These are phyloP conservation scores for Acronicta alni DNA, from an alignment of 2,888 invertebrate species.

Conservation along the genomic window DNA sequence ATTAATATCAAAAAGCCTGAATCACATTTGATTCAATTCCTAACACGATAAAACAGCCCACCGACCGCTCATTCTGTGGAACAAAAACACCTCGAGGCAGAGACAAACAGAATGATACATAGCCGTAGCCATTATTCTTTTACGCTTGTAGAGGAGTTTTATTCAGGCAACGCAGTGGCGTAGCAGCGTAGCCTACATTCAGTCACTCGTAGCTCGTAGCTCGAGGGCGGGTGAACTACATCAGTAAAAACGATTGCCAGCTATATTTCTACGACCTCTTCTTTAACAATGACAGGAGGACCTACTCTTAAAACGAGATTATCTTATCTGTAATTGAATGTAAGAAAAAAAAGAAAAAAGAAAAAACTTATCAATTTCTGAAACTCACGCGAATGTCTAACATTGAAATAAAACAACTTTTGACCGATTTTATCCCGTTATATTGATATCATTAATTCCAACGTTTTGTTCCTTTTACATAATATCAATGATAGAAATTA, in stretches of 20 bases:
- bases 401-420: no score
- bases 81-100: constrained; percentile 19
- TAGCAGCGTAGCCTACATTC: constrained; percentile 43
- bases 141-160: constrained; percentile 18
- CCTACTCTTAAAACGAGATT: not conserved
- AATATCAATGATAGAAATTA: no score
- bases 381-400: no score
- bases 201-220: constrained; percentile 17
- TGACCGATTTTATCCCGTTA: no score
- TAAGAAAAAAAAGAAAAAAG: no score
- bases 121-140: constrained; percentile 34
- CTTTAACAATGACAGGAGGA: not conserved
- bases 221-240: constrained; percentile 22
- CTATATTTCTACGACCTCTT: constrained; percentile 10
- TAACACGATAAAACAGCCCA: not conserved
- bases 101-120: constrained; percentile 28
- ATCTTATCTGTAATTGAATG: no score
- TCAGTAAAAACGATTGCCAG: constrained; percentile 2
- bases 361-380: no score
- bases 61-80: constrained; percentile 1
- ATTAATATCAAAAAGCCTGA: constrained; percentile 11
- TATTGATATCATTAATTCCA: no score
- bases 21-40: constrained; percentile 13
- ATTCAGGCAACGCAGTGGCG: constrained; percentile 21
- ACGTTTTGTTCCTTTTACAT: no score